Base-by-base conservation (phyloP, 2,113 vertebrate species). In the Callospermophilus lateralis region DNA sequence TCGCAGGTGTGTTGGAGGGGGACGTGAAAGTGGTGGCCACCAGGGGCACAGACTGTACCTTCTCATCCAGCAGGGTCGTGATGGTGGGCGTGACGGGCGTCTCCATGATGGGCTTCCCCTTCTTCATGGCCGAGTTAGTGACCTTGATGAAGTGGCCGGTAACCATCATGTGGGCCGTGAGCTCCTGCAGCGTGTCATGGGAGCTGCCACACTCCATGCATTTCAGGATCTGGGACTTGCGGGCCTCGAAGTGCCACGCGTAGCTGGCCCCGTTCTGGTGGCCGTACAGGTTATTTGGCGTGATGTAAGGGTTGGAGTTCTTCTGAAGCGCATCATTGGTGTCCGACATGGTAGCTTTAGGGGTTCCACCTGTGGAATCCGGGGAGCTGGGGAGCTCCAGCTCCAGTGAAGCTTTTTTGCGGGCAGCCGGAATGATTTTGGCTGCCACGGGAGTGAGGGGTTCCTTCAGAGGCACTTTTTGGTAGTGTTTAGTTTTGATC, bases 181-280 rank as follows among this genome's bases (percentile, higher is more conserved):
- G 99, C 89, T 99, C 99, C 97, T 99, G 99, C 95, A 99, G 98
- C 0, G 99, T 99, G 90, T 99, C 99, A 4, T 99, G 99, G 0
- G 99, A 99, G 96, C 99, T 99, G 91, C 99, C 99, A 3, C 99
- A 99, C 97, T 99, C 99, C 99, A 99, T 99, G 98, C 99, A 99
- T 98, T 99, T 99, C 86, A 99, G 99, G 90, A 99, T 99, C 97
- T 99, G 99, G 9, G 99, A 99, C 98, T 99, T 99, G 53, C 99
- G 99, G 0, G 99, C 99, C 98, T 99, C 99, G 63, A 99, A 99
- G 98, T 99, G 99, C 99, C 99, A 99, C 63, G 99, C 99, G 0
- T 99, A 99, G 98, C 99, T 99, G 97, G 99, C 99, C 79, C 99
- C 99, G 0, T 99, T 99, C 99, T 99, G 99, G 98, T 99, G 99